Conservation (phyloP, 2,888 invertebrate species). For the Latrodectus hesperus region DNA sequence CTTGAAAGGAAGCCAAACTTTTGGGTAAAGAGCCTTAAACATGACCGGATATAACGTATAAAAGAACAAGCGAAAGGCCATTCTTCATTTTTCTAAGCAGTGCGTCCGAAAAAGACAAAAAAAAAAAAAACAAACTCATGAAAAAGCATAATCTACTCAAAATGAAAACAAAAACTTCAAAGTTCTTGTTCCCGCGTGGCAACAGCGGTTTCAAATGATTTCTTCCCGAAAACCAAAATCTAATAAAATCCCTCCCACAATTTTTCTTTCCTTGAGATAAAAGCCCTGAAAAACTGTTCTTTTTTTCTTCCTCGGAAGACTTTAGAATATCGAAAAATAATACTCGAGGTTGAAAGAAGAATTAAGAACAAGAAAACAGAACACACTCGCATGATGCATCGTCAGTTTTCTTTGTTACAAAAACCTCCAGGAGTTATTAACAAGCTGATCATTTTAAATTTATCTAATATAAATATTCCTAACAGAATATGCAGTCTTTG, state of each 20-base stretch:
- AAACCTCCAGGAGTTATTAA: background rate
- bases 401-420: background rate
- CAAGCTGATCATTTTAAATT: background rate
- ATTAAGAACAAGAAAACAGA: background rate
- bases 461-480: slow-evolving; percentile 5
- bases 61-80: slow-evolving; percentile 4
- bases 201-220: slow-evolving; percentile 13
- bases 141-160: slow-evolving; percentile 38
- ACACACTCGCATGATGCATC: slow-evolving; percentile 1
- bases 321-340: slow-evolving; percentile 18
- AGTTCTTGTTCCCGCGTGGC: slow-evolving; percentile 12
- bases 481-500: too few relatives aligned
- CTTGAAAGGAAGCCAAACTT: slow-evolving; percentile 27
- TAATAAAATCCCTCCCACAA: slow-evolving; percentile 27
- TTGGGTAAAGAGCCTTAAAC: background rate
- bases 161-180: background rate
- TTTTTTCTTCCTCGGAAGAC: background rate
- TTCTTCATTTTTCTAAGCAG: slow-evolving; percentile 8
- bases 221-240: background rate
- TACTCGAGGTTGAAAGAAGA: background rate
- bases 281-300: slow-evolving; percentile 4
- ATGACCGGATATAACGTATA: background rate
- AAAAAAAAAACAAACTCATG: slow-evolving; percentile 19
- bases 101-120: slow-evolving; percentile 4
- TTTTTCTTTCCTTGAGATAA: background rate